Evolutionary conservation across 2,113 vertebrate genomes (phyloP).

Genomic region (Ramphastos sulfuratus): DNA sequence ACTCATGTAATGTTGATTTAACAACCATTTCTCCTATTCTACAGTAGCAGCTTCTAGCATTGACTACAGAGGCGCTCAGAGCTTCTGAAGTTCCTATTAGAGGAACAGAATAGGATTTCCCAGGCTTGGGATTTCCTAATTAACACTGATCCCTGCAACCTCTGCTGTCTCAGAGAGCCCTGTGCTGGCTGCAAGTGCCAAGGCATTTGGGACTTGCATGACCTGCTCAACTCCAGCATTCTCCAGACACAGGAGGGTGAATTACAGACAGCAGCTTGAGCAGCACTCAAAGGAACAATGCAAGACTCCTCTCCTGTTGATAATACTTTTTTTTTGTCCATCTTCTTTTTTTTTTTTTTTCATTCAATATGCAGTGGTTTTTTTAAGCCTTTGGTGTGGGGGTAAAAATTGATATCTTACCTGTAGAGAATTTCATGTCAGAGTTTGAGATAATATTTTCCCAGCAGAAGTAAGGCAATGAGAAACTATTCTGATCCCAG

Average conservation of each 20-base stretch:
- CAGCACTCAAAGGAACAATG: not conserved
- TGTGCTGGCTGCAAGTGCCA: accelerated
- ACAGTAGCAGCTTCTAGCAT: not conserved
- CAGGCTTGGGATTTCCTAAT: not conserved
- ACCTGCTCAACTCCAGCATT: not conserved
- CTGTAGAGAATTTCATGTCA: not conserved
- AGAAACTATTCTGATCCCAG: not conserved
- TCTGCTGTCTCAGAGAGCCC: not conserved
- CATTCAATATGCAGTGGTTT: not conserved
- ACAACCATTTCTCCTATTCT: not conserved
- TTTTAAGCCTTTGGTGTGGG: not conserved
- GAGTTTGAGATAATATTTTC: not conserved
- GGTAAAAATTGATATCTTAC: not conserved
- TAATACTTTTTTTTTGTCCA: not conserved
- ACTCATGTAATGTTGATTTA: not conserved
- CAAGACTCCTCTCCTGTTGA: not conserved
- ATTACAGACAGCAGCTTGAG: not conserved
- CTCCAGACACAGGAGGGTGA: accelerated
- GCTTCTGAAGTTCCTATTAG: not conserved
- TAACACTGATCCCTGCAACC: not conserved
- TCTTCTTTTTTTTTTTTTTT: accelerated
- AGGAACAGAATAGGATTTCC: not conserved
- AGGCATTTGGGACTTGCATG: not conserved
- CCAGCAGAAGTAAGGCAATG: not conserved
- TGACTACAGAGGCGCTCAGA: accelerated